Evolutionary conservation across 2,888 invertebrate species (phyloP).

Genomic region (Vanessa cardui): DNA sequence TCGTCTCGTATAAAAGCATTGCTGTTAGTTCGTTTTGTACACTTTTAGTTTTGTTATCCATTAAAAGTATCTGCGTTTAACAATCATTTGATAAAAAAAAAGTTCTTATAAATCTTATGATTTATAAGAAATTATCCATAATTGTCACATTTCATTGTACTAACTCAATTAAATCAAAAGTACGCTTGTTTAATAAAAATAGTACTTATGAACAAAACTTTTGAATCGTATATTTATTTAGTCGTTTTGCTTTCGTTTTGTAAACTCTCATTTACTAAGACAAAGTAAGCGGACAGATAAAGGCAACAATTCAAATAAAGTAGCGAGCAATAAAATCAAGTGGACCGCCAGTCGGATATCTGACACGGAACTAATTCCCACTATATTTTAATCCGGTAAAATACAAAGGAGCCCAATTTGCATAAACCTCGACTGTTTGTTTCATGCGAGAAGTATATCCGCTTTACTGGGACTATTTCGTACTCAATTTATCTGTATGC

Average conservation of each 20-base stretch:
- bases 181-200: too few relatives aligned
- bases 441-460: slow-evolving; percentile 78
- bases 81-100: too few relatives aligned
- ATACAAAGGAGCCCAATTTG: slow-evolving; percentile 81
- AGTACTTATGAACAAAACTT: too few relatives aligned
- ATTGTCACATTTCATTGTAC: too few relatives aligned
- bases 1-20: neutral
- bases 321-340: slow-evolving; percentile 68
- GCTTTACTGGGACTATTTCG: slow-evolving; percentile 74
- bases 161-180: too few relatives aligned
- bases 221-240: too few relatives aligned
- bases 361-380: slow-evolving; percentile 80
- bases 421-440: slow-evolving; percentile 81
- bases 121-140: too few relatives aligned
- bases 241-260: neutral
- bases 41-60: too few relatives aligned
- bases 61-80: too few relatives aligned
- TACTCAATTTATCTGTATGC: slow-evolving; percentile 74
- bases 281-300: slow-evolving; percentile 40
- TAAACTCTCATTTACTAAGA: slow-evolving; percentile 26
- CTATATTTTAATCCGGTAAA: slow-evolving; percentile 81
- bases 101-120: too few relatives aligned
- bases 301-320: slow-evolving; percentile 62
- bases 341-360: slow-evolving; percentile 67
- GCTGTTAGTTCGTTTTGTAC: neutral